Evolutionary conservation across 2,113 vertebrate species (phyloP).

Genomic region (Forbesichthys papilliferus): DNA sequence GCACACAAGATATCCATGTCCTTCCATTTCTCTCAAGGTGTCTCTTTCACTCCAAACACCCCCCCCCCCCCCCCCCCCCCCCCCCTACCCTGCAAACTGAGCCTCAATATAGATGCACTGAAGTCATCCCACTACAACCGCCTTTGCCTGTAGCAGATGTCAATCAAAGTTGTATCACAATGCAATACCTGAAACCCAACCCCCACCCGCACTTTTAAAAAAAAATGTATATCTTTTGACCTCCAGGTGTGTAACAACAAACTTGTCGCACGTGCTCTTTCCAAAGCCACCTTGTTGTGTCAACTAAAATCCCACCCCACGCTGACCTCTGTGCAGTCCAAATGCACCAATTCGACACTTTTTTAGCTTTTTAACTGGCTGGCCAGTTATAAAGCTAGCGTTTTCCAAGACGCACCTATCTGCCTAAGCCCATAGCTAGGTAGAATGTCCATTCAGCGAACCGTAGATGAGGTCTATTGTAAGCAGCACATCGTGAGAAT

Average conservation of each 20-base stretch:
- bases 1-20: too few relatives aligned
- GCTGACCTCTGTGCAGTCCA: slow-evolving; percentile 15
- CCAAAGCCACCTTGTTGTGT: slow-evolving; percentile 20
- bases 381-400: slow-evolving; percentile 33
- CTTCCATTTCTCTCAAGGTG: too few relatives aligned
- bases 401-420: slow-evolving; percentile 40
- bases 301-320: slow-evolving; percentile 2
- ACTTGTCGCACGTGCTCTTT: slow-evolving; percentile 16
- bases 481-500: slow-evolving; percentile 23
- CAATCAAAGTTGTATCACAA: slow-evolving; percentile 57
- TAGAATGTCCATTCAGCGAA: slow-evolving; percentile 50
- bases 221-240: slow-evolving; percentile 21
- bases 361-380: slow-evolving; percentile 14
- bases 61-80: not conserved
- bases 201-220: too few relatives aligned
- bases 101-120: slow-evolving; percentile 64
- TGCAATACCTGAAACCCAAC: slow-evolving; percentile 27
- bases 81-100: slow-evolving; percentile 24
- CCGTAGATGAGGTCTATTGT: slow-evolving; percentile 39
- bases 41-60: too few relatives aligned
- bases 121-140: slow-evolving; percentile 48
- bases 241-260: slow-evolving; percentile 20
- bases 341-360: slow-evolving; percentile 27
- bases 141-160: slow-evolving; percentile 43
- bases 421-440: slow-evolving; percentile 30